A percentile compares a stretch with the other conserved stretches of the same genome.
phyloP scores from a whole-genome alignment of 2,888 invertebrate genomes.

The Drymonia ruficornis region DNA sequence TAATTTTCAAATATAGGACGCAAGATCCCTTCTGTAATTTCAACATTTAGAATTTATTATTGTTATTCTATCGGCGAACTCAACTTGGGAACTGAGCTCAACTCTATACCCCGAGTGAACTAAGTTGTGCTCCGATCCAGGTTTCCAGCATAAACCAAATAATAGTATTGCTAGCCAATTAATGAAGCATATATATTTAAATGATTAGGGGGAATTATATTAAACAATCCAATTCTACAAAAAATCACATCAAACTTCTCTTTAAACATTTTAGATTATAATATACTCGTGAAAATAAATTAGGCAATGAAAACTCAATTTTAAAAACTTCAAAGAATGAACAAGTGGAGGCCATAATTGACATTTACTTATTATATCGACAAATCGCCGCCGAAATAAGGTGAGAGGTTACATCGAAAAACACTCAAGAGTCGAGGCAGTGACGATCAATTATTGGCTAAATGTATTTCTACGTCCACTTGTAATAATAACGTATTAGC shows the following conservation, averaged over 20 bases:
- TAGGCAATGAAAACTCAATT: background rate
- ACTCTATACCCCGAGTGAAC: too few species aligned
- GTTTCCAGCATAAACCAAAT: too few species aligned
- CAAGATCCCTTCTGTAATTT: too few species aligned
- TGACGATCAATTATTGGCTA: constrained; percentile 16
- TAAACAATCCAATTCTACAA: too few species aligned
- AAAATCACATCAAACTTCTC: too few species aligned
- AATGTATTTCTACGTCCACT: constrained; percentile 18
- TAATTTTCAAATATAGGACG: background rate
- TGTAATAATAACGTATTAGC: constrained; percentile 9
- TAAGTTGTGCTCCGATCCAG: too few species aligned
- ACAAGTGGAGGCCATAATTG: constrained; percentile 27
- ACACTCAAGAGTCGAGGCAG: constrained; percentile 18
- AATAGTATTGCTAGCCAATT: too few species aligned
- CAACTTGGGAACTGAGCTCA: too few species aligned
- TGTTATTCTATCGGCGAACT: too few species aligned
- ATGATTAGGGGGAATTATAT: too few species aligned
- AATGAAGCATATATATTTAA: too few species aligned
- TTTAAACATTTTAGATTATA: background rate
- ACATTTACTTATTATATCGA: constrained; percentile 23
- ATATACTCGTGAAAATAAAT: background rate
- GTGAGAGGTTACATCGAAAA: constrained; percentile 31
- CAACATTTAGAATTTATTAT: too few species aligned
- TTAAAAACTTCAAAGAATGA: constrained; percentile 25
- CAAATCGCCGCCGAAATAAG: constrained; percentile 27